Evolutionary conservation across 2,888 invertebrate genomes (phyloP).

Genomic region (Furcula furcula): DNA sequence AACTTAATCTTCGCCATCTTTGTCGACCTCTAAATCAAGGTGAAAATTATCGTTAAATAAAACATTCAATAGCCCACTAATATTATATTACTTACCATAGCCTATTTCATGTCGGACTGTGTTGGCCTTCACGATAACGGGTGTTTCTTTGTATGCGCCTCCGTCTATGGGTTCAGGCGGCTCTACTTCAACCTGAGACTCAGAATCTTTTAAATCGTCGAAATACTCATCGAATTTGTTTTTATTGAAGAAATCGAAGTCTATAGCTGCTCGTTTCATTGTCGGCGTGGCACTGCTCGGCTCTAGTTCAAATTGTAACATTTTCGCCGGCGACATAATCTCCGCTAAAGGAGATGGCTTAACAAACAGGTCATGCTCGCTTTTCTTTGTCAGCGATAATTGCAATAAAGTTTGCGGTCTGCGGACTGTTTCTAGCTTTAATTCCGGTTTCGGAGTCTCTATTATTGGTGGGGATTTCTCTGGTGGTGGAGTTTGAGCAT

Average conservation of each 20-base stretch:
- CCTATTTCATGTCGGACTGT: conserved; percentile 73
- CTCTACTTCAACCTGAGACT: conserved; percentile 14
- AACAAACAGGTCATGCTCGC: conserved; percentile 56
- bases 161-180: conserved; percentile 23
- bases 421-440: conserved; percentile 24
- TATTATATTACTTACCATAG: conserved; percentile 56
- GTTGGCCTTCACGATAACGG: conserved; percentile 61
- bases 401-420: conserved; percentile 50
- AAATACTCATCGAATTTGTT: conserved; percentile 62
- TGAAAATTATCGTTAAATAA: conserved; percentile 15
- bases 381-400: conserved; percentile 53
- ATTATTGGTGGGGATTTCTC: conserved; percentile 40
- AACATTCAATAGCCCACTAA: conserved; percentile 10
- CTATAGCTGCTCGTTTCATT: conserved; percentile 69
- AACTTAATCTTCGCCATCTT: not conserved
- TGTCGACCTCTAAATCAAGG: conserved; percentile 16
- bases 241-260: conserved; percentile 69
- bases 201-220: conserved; percentile 37
- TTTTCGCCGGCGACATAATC: conserved; percentile 71
- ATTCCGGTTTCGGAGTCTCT: conserved; percentile 47
- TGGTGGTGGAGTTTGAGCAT: conserved; percentile 24
- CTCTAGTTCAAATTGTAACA: conserved; percentile 70
- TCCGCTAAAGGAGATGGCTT: conserved; percentile 66
- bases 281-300: conserved; percentile 64
- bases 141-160: conserved; percentile 49